These are phyloP conservation scores for Smittia sp. DNA, from an alignment of 2,888 invertebrate species.

Conservation along the genomic window DNA sequence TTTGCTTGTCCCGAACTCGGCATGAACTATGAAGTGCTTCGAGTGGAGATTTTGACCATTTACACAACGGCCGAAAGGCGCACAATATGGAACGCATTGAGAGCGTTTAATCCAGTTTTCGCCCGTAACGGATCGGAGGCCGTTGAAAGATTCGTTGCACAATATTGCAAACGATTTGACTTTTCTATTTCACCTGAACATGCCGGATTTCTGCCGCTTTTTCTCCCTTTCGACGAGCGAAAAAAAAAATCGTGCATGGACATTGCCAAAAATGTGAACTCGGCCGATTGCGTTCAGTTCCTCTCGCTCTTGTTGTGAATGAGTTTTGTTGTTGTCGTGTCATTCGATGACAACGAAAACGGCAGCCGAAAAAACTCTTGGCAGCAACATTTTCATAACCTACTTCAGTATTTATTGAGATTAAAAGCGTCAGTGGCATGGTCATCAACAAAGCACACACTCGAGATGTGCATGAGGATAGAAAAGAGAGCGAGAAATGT, in stretches of 20 bases:
- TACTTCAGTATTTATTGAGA: conserved; percentile 38
- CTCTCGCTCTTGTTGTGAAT: background rate
- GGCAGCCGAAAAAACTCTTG: background rate
- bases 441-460: background rate
- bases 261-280: conserved; percentile 9
- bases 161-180: conserved; percentile 8
- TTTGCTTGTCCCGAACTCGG: background rate
- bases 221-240: background rate
- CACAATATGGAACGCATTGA: background rate
- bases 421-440: conserved; percentile 29
- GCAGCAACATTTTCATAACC: conserved; percentile 40
- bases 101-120: conserved; percentile 2
- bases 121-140: background rate
- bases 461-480: background rate
- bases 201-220: background rate
- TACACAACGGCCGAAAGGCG: background rate
- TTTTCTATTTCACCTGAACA: conserved; percentile 1
- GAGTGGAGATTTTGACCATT: background rate
- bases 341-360: conserved; percentile 31
- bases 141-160: background rate
- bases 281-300: background rate
- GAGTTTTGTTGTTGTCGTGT: background rate
- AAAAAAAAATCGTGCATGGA: background rate
- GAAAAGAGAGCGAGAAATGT: background rate
- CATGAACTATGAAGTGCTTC: background rate